Evolutionary conservation across 2,888 invertebrate genomes (phyloP), one percentile per base, ranked within the genome.

Genomic region (Amphimallon solstitiale): DNA sequence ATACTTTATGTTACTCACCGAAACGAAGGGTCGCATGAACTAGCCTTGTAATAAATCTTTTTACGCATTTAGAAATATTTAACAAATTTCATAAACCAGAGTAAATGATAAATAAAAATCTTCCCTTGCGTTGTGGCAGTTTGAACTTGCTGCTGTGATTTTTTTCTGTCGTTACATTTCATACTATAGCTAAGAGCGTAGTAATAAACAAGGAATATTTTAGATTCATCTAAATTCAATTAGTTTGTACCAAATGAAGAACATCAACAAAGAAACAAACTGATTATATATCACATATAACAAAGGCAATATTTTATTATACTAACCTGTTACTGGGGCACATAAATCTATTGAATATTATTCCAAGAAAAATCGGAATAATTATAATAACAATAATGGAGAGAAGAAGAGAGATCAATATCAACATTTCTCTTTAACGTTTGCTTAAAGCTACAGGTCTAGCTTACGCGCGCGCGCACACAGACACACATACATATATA

Each of bases 321-420:
- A n/a, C 4, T 9, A 46, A n/a, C 23, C 5, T 23, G 7, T 46
- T 3, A n/a, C 2, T 9, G 2, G 17, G 5, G 10, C 6, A n/a
- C 7, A 21, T 9, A 23, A 17, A 12, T 34, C 29, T 15, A 12
- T 15, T 15, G 5, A 51, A 29, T 51, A 51, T 35, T 51, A 35
- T 63, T 63, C 63, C 51, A 12, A 63, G 63, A 63, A 63, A 40
- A 15, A 35, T 63, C 52, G 29, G 21, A 51, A 63, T 63, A 23
- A 63, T 63, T 52, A 63, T 38, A 38, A 52, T 63, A 51, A 52
- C 51, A 51, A 51, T 63, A 29, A 29, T 29, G 29, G 43, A 29
- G n/a, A n/a, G n/a, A n/a, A n/a, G n/a, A 59, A 45, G 29, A 21
- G 40, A 59, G 59, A 52, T 63, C 48, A 14, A 10, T 63, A 63